These are phyloP conservation scores for Danio aesculapii DNA, from an alignment of 2,797 vertebrate species.

Conservation along the genomic window DNA sequence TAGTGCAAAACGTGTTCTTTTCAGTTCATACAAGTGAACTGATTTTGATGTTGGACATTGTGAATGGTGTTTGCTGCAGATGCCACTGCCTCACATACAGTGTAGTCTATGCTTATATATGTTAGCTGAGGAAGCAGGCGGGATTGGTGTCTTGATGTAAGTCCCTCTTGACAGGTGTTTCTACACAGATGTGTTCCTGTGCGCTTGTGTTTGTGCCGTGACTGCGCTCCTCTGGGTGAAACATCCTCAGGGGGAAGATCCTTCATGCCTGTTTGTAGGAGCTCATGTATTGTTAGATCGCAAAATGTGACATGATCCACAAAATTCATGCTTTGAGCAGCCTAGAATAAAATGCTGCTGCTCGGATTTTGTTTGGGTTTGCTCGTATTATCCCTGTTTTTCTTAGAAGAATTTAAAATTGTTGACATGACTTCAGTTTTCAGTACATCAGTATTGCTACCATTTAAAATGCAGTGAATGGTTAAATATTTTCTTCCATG, in stretches of 20 bases:
- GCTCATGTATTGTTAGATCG: constrained; percentile 7
- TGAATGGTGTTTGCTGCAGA: background rate
- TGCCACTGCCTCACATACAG: background rate
- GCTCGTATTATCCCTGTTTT: too few relatives aligned
- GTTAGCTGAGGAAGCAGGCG: background rate
- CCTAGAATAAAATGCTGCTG: background rate
- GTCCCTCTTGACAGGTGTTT: constrained; percentile 30
- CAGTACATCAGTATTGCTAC: too few relatives aligned
- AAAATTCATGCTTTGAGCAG: background rate
- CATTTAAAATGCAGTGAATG: too few relatives aligned
- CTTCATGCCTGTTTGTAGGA: background rate
- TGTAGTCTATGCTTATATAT: background rate
- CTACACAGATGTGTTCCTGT: constrained; percentile 33
- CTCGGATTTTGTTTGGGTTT: background rate
- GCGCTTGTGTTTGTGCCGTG: constrained; percentile 48
- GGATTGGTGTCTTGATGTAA: constrained; percentile 10
- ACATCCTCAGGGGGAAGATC: constrained; percentile 13
- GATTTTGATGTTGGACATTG: background rate
- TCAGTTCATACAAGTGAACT: background rate
- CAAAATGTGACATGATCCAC: constrained; percentile 11
- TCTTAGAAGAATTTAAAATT: background rate
- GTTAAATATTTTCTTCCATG: too few relatives aligned
- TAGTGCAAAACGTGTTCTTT: too few relatives aligned
- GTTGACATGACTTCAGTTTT: too few relatives aligned
- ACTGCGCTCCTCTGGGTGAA: constrained; percentile 25